Conservation (phyloP, 2,888 invertebrate species). For the Scrobipalpa costella region DNA sequence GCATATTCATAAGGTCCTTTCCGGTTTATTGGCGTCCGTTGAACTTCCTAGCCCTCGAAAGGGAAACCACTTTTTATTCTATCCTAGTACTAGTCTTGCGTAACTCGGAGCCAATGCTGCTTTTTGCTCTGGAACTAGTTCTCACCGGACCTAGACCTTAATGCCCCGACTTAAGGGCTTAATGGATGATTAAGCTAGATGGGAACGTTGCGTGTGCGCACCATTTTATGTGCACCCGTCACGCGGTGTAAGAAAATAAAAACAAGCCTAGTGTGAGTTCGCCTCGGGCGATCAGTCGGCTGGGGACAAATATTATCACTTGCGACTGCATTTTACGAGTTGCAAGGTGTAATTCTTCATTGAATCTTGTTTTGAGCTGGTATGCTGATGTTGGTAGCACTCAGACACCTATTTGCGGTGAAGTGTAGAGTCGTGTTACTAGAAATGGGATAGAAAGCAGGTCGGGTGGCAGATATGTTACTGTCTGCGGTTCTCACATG, state of each 20-base stretch:
- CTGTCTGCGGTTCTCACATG: background rate
- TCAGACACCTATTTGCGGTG: background rate
- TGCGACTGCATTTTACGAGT: background rate
- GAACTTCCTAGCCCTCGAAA: slow-evolving; percentile 72
- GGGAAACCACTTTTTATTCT: slow-evolving; percentile 69
- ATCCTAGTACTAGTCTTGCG: slow-evolving; percentile 62
- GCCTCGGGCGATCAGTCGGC: slow-evolving; percentile 19
- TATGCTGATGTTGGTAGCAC: background rate
- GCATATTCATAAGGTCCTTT: slow-evolving; percentile 44
- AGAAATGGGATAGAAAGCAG: too few species aligned
- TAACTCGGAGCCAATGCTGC: slow-evolving; percentile 64
- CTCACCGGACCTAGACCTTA: slow-evolving; percentile 34
- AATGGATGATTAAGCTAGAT: slow-evolving; percentile 29
- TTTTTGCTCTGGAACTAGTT: slow-evolving; percentile 63
- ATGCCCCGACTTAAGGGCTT: slow-evolving; percentile 27
- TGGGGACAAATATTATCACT: slow-evolving; percentile 24
- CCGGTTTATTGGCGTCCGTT: slow-evolving; percentile 59
- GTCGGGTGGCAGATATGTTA: too few species aligned
- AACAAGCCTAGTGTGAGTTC: slow-evolving; percentile 23
- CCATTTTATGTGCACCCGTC: slow-evolving; percentile 41
- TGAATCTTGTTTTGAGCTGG: background rate
- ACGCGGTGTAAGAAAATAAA: slow-evolving; percentile 34
- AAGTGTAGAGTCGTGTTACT: background rate
- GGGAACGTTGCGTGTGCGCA: slow-evolving; percentile 37
- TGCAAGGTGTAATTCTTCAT: background rate